Percentiles rank a stretch among this genome's conserved stretches.
phyloP scores from a whole-genome alignment of 2,797 vertebrate species.

The Brotula barbata region DNA sequence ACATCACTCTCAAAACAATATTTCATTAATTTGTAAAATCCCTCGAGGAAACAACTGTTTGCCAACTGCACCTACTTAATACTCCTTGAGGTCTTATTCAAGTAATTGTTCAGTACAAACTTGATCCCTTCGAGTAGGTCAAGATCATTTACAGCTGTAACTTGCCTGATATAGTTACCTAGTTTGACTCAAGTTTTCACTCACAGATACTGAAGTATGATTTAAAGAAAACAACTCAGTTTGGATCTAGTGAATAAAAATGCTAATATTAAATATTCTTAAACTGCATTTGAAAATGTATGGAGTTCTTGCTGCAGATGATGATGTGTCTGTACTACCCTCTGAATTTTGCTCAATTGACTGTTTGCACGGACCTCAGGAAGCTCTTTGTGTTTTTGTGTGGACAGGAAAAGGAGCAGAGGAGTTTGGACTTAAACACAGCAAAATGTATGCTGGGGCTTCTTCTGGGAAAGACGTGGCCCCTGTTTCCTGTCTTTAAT shows the following conservation, averaged over 20 bases:
- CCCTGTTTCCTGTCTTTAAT: slow-evolving; percentile 98
- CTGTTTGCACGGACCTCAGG: slow-evolving; percentile 19
- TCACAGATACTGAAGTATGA: slow-evolving; percentile 4
- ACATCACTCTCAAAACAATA: slow-evolving; percentile 1
- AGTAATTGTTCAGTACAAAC: neutral
- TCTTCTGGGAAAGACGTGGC: slow-evolving; percentile 97
- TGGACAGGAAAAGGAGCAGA: slow-evolving; percentile 97
- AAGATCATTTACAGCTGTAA: slow-evolving; percentile 22
- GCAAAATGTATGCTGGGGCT: slow-evolving; percentile 99
- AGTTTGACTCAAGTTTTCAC: slow-evolving; percentile 10
- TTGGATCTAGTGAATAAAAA: slow-evolving; percentile 9
- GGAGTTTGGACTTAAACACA: slow-evolving; percentile 99
- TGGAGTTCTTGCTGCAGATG: neutral
- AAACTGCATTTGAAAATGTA: too few relatives aligned
- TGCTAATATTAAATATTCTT: slow-evolving; percentile 17
- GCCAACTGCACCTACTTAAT: slow-evolving; percentile 1
- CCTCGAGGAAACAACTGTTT: neutral
- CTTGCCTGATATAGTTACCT: slow-evolving; percentile 20
- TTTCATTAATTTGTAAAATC: neutral
- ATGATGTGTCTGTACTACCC: neutral
- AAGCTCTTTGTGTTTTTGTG: slow-evolving; percentile 23
- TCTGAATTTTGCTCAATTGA: slow-evolving; percentile 1
- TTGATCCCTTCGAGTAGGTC: slow-evolving; percentile 17
- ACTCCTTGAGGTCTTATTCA: neutral
- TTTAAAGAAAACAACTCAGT: slow-evolving; percentile 15